Percentiles rank a stretch among this genome's conserved stretches.
phyloP scores from a whole-genome alignment of 2,797 vertebrate genomes.

The Holocentrus rufus region DNA sequence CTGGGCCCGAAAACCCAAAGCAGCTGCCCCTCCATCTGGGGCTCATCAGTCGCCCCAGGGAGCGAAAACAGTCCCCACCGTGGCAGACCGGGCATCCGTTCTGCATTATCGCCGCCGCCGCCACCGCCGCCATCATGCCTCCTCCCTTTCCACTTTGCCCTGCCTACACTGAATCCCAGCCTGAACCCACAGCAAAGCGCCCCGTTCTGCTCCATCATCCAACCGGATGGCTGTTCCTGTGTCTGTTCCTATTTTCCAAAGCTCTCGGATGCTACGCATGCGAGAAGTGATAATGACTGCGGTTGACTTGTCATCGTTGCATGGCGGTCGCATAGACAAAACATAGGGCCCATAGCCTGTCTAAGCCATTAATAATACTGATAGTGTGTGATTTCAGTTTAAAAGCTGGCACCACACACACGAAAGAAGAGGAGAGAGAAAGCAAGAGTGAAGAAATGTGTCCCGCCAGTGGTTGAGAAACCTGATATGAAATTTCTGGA shows the following conservation, averaged over 20 bases:
- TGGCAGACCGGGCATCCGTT: constrained; percentile 65
- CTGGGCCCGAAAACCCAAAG: constrained; percentile 62
- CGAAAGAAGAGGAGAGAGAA: neutral
- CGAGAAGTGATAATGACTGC: constrained; percentile 38
- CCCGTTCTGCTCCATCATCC: constrained; percentile 34
- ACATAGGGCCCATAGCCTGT: constrained; percentile 29
- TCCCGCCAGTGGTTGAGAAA: no score
- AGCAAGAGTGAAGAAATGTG: neutral
- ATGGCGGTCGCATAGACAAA: constrained; percentile 45
- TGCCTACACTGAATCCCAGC: constrained; percentile 34
- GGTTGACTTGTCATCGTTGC: constrained; percentile 29
- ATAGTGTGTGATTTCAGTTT: constrained; percentile 27
- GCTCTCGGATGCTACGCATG: constrained; percentile 33
- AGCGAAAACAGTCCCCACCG: constrained; percentile 57
- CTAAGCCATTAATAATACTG: constrained; percentile 52
- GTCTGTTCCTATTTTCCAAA: constrained; percentile 13
- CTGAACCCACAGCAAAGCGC: constrained; percentile 65
- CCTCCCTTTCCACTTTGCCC: constrained; percentile 28
- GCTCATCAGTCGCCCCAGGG: constrained; percentile 70
- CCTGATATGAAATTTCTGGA: no score
- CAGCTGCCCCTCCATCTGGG: constrained; percentile 77
- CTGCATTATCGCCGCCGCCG: constrained; percentile 61
- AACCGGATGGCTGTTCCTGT: neutral
- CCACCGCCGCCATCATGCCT: neutral
- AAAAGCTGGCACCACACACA: constrained; percentile 15